A percentile compares a stretch with the other conserved stretches of the same genome.
phyloP scores from a whole-genome alignment of 2,113 vertebrate genomes.

The Pyxicephalus adspersus region DNA sequence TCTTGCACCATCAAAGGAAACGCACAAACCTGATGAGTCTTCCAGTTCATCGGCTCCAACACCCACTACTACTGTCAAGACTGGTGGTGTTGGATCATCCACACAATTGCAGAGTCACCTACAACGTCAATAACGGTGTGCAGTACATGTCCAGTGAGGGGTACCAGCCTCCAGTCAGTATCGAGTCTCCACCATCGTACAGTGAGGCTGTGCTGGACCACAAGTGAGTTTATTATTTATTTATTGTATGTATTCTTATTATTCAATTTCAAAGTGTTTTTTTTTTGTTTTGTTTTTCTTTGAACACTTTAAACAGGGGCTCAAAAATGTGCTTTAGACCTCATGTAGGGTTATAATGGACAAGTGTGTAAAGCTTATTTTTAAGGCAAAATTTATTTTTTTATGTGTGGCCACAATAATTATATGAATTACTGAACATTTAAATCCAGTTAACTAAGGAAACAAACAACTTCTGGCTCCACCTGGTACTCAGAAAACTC shows the following conservation, averaged over 20 bases:
- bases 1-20: conserved; percentile 94
- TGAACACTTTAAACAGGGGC: too few relatives aligned
- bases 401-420: too few relatives aligned
- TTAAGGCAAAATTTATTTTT: too few relatives aligned
- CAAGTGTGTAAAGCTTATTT: too few relatives aligned
- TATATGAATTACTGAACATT: too few relatives aligned
- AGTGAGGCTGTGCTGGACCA: conserved; percentile 90
- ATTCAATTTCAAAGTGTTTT: too few relatives aligned
- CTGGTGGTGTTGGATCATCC: conserved; percentile 92
- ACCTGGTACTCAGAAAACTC: too few relatives aligned
- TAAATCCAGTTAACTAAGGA: too few relatives aligned
- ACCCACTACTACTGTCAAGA: conserved; percentile 90
- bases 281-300: too few relatives aligned
- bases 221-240: conserved; percentile 71
- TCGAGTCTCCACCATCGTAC: conserved; percentile 92
- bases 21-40: conserved; percentile 88
- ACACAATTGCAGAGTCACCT: conserved; percentile 79
- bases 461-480: too few relatives aligned
- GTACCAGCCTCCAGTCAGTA: conserved; percentile 72
- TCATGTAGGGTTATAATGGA: too few relatives aligned
- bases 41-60: conserved; percentile 86
- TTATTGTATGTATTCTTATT: background rate
- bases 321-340: too few relatives aligned
- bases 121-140: conserved; percentile 84
- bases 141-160: conserved; percentile 84